Evolutionary conservation across 2,888 invertebrate genomes (phyloP), one percentile per base, ranked within the genome.

Genomic region (Toxonevra muliebris): DNA sequence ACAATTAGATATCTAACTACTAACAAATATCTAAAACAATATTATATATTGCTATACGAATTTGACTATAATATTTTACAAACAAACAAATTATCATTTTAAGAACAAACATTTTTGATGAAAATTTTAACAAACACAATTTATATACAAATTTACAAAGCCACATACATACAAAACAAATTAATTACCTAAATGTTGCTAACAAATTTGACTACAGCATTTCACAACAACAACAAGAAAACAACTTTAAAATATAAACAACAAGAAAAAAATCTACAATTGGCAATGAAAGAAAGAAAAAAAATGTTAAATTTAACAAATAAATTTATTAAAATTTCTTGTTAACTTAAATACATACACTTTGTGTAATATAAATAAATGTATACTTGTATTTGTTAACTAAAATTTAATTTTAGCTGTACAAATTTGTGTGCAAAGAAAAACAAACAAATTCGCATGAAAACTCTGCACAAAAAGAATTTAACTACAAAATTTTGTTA

Each of bases 21-120:
- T 40, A 55, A 59, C 52, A 61, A 45, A 66, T 43, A 2, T 43
- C 42, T 57, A 65, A 19, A 61, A 54, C 20, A 66, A 43, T 19
- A 45, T 50, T 40, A 30, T 61, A 59, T 65, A 57, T 59, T 65
- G 48, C 43, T n/a, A 64, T 62, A 53, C 30, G 17, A 17, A 58
- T 48, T 17, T 79, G 74, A 76, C 77, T 75, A 75, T 74, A 75
- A 72, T 72, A 74, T 61, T 54, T 50, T 61, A 50, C 50, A 42
- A 70, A 63, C 65, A 66, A 11, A 19, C 41, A 48, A 48, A 48
- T 48, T 8, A 12, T 50, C 10, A 5, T 9, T n/a, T 52, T 52
- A 7, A 19, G 42, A 52, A 58, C 58, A 42, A 20, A 42, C 30
- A 69, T 67, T 55, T 54, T 42, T 54, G 60, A 65, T 59, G 43